A percentile compares a stretch with the other conserved stretches of the same genome.
These are phyloP conservation scores for Hedya salicella DNA, from an alignment of 2,888 invertebrate species.

Conservation along the genomic window DNA sequence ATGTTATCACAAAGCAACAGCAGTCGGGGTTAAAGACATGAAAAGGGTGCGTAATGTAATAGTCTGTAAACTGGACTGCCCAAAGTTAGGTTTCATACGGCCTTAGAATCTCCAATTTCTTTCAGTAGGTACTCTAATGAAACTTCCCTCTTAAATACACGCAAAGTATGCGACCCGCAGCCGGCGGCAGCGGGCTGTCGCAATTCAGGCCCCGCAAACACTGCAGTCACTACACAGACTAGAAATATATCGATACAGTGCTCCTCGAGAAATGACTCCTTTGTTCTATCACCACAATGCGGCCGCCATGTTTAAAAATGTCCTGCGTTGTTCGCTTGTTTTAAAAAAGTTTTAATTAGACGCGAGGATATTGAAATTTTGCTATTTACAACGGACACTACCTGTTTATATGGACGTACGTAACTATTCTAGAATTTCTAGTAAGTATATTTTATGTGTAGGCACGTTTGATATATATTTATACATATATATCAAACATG, in stretches of 20 bases:
- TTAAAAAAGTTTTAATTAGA: constrained; percentile 30
- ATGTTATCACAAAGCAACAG: no score
- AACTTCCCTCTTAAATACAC: constrained; percentile 38
- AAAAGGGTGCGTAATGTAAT: no score
- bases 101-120: background rate
- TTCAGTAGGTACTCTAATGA: constrained; percentile 12
- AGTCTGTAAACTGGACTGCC: no score
- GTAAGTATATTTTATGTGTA: no score
- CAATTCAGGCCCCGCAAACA: constrained; percentile 67
- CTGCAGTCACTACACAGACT: constrained; percentile 45
- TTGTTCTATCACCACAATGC: constrained; percentile 65
- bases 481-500: no score
- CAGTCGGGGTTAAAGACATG: no score
- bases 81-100: background rate
- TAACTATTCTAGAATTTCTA: no score
- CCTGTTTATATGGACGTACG: no score
- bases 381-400: no score
- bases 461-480: no score
- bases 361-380: constrained; percentile 5
- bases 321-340: constrained; percentile 38
- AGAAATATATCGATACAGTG: constrained; percentile 64
- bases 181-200: constrained; percentile 58
- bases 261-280: constrained; percentile 65
- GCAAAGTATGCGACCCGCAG: constrained; percentile 57
- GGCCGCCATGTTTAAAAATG: constrained; percentile 46